Evolutionary conservation across 2,797 vertebrate species (phyloP).

Genomic region (Enteromius viviparus): DNA sequence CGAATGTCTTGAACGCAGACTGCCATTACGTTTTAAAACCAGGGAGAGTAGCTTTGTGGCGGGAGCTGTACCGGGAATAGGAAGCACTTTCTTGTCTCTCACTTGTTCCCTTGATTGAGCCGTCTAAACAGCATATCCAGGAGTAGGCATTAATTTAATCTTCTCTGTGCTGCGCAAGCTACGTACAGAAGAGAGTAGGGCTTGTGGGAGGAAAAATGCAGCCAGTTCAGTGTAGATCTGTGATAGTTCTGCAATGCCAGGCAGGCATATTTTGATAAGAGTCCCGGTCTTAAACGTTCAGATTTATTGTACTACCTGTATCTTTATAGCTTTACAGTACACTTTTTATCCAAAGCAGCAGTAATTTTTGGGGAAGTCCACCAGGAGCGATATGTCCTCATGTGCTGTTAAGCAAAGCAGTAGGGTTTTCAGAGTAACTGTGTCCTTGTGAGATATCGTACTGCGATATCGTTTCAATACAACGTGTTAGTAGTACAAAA

Average conservation of each 20-base stretch:
- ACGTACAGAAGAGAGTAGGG: neutral
- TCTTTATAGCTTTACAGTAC: neutral
- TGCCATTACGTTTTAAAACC: constrained; percentile 37
- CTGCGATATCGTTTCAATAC: neutral
- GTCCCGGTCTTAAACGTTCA: neutral
- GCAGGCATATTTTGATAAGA: neutral
- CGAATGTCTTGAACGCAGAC: constrained; percentile 49
- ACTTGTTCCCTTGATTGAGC: neutral
- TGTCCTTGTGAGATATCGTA: neutral
- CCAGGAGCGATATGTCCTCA: neutral
- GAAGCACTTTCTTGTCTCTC: neutral
- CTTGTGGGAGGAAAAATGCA: neutral
- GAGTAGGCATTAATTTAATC: neutral
- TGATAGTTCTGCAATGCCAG: neutral
- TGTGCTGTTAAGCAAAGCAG: neutral
- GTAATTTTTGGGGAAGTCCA: neutral
- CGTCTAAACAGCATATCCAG: neutral
- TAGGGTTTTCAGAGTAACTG: neutral
- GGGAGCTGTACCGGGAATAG: neutral
- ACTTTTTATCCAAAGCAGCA: neutral
- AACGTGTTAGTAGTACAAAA: neutral
- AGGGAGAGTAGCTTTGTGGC: neutral
- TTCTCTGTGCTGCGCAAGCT: neutral
- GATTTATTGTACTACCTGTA: neutral
- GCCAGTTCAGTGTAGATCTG: neutral